Evolutionary conservation across 92 coral and sea anemone species (phyloP).

Genomic region (Hydrozoanthus gracilis): DNA sequence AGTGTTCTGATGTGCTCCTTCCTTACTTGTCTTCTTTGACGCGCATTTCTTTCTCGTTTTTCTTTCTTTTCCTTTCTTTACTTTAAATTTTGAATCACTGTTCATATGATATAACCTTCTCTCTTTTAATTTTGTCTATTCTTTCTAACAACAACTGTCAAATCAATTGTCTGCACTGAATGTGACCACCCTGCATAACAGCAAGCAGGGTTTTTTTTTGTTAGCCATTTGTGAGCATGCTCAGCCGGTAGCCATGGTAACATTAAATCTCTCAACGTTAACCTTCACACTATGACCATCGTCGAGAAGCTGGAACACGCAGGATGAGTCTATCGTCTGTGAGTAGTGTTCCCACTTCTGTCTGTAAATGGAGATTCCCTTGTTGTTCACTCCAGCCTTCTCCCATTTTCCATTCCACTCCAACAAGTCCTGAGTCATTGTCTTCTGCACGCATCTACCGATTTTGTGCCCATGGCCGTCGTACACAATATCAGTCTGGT

Average conservation of each 20-base stretch:
- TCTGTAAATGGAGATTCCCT: not conserved
- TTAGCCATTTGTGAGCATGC: not conserved
- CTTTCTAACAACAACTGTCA: no score
- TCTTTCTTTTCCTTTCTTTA: no score
- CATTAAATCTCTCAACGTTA: not conserved
- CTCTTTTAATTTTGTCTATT: no score
- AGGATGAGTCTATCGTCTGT: constrained; percentile 18
- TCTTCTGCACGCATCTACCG: constrained; percentile 38
- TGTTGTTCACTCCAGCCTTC: not conserved
- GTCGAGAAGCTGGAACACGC: constrained; percentile 19
- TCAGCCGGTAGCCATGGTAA: not conserved
- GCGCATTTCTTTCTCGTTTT: no score
- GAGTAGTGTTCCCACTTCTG: constrained; percentile 38
- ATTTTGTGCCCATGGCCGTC: not conserved
- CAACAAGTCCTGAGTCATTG: constrained; percentile 20
- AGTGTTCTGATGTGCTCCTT: no score
- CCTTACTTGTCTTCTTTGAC: no score
- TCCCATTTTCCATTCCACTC: constrained; percentile 37
- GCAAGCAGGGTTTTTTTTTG: no score
- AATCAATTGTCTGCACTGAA: no score
- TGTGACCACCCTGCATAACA: no score
- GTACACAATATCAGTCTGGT: not conserved
- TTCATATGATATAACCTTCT: no score
- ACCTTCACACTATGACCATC: not conserved
- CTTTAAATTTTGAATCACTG: no score